Conservation (phyloP, 2,888 invertebrate genomes). For the Calephelis perditalis region DNA sequence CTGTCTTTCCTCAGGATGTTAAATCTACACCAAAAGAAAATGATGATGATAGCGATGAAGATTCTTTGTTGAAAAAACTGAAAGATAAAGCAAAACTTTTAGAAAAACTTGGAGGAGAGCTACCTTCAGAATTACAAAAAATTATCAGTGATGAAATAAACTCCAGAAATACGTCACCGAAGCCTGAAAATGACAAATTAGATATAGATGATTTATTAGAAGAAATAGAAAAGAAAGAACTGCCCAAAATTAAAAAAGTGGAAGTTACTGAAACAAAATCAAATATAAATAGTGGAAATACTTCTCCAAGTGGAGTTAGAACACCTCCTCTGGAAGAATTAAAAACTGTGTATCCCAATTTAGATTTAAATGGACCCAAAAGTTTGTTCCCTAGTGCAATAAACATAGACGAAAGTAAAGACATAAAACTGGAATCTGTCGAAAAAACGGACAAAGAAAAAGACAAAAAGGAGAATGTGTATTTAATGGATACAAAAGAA, state of each 20-base stretch:
- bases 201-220: slow-evolving; percentile 61
- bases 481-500: slow-evolving; percentile 48
- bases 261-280: slow-evolving; percentile 32
- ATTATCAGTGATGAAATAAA: slow-evolving; percentile 55
- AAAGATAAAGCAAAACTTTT: slow-evolving; percentile 72
- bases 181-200: slow-evolving; percentile 35
- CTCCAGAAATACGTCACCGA: slow-evolving; percentile 44
- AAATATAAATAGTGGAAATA: slow-evolving; percentile 37
- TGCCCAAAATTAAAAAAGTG: slow-evolving; percentile 51
- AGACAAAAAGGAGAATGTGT: slow-evolving; percentile 58
- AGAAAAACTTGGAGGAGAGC: slow-evolving; percentile 73
- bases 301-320: slow-evolving; percentile 42
- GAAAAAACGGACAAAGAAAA: slow-evolving; percentile 34
- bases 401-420: slow-evolving; percentile 37
- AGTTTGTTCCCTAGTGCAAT: slow-evolving; percentile 39
- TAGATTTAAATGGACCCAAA: slow-evolving; percentile 36
- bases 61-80: slow-evolving; percentile 49
- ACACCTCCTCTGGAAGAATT: slow-evolving; percentile 42
- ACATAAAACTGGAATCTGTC: slow-evolving; percentile 30
- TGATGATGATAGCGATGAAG: slow-evolving; percentile 61
- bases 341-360: slow-evolving; percentile 42
- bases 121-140: slow-evolving; percentile 67
- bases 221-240: slow-evolving; percentile 63
- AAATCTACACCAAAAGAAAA: slow-evolving; percentile 33
- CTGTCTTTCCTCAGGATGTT: not conserved